phyloP scores from a whole-genome alignment of 2,113 vertebrate species.

The Oncorhynchus nerka region DNA sequence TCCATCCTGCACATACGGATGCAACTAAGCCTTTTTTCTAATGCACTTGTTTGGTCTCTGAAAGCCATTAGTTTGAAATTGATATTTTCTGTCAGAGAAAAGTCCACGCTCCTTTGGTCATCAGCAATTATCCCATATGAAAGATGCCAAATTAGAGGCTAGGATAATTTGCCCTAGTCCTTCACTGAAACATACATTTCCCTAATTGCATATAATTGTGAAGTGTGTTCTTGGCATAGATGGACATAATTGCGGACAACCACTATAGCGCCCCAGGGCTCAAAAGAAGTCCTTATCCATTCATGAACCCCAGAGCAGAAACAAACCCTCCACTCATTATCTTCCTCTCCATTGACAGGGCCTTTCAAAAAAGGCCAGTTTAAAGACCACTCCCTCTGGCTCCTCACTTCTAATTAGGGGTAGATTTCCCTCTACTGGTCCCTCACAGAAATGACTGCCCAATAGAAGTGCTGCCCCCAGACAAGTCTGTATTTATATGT shows the following conservation, averaged over 20 bases:
- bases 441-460: constrained; percentile 21
- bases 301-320: constrained; percentile 52
- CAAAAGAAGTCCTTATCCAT: constrained; percentile 70
- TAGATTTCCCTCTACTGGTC: constrained; percentile 54
- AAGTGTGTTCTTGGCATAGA: constrained; percentile 70
- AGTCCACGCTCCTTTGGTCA: constrained; percentile 63
- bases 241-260: constrained; percentile 69
- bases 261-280: constrained; percentile 56
- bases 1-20: not conserved
- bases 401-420: constrained; percentile 24
- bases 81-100: constrained; percentile 51
- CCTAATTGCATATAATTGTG: constrained; percentile 78
- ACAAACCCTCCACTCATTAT: constrained; percentile 23
- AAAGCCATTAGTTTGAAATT: constrained; percentile 61
- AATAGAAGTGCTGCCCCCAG: not conserved
- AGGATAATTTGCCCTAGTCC: constrained; percentile 67
- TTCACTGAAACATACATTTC: constrained; percentile 72
- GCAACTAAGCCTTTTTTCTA: not conserved
- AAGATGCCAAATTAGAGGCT: constrained; percentile 69
- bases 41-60: constrained; percentile 22
- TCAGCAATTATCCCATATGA: constrained; percentile 73
- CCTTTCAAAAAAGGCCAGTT: constrained; percentile 21
- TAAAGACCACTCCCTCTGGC: not conserved
- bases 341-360: constrained; percentile 24
- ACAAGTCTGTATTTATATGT: too few species aligned